Evolutionary conservation across 92 coral and sea anemone genomes (phyloP).

Genomic region (Siderastrea siderea): DNA sequence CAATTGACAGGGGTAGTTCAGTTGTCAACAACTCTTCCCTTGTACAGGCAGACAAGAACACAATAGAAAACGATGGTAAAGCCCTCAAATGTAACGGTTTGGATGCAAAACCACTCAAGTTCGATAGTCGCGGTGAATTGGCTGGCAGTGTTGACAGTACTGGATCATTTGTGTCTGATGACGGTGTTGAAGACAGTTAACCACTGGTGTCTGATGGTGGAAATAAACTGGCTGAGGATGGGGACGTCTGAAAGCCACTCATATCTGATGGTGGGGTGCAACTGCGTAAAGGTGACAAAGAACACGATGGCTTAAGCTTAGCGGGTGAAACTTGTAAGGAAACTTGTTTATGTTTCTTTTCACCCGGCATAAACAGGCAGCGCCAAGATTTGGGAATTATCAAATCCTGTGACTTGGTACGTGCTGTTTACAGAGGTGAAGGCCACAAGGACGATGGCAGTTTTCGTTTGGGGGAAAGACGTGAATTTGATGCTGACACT

Average conservation of each 20-base stretch:
- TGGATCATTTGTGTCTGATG: background rate
- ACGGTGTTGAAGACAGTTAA: background rate
- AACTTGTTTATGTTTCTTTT: background rate
- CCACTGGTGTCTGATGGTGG: background rate
- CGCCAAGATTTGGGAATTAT: background rate
- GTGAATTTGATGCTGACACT: too few species aligned
- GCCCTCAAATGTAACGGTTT: background rate
- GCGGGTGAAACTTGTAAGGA: too few species aligned
- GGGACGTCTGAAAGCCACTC: background rate
- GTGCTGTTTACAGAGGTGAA: too few species aligned
- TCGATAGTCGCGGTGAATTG: conserved; percentile 9
- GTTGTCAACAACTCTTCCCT: background rate
- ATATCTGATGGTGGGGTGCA: background rate
- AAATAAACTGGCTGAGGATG: background rate
- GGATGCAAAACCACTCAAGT: background rate
- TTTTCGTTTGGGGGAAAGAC: too few species aligned
- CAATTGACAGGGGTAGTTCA: conserved; percentile 7
- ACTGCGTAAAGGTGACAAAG: background rate
- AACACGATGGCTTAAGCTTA: background rate
- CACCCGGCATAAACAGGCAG: background rate
- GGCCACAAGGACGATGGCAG: too few species aligned
- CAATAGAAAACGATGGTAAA: background rate
- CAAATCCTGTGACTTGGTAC: too few species aligned
- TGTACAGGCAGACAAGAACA: conserved; percentile 9
- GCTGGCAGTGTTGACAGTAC: background rate